Percentiles rank a stretch among this genome's conserved stretches.
Conservation (phyloP, 1,140 invertebrate genomes). For the Drosophila funebris region DNA sequence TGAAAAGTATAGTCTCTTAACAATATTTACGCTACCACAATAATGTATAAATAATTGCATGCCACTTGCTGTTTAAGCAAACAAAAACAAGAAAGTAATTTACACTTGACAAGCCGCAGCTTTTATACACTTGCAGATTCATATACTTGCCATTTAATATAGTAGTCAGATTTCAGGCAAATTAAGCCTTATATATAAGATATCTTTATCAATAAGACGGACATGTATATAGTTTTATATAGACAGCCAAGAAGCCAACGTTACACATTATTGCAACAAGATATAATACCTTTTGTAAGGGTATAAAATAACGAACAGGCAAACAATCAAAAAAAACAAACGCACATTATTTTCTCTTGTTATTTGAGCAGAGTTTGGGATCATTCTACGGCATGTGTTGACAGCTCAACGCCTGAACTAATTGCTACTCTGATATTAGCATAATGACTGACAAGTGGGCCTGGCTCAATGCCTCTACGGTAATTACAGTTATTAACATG, state of each 20-base stretch:
- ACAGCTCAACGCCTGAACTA: slow-evolving; percentile 56
- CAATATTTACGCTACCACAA: slow-evolving; percentile 60
- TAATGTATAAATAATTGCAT: slow-evolving; percentile 77
- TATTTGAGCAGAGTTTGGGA: slow-evolving; percentile 1
- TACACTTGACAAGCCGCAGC: too few species aligned
- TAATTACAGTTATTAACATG: slow-evolving; percentile 27
- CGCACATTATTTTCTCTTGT: slow-evolving; percentile 16
- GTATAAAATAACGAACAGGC: background rate
- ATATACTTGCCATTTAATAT: too few species aligned
- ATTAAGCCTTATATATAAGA: too few species aligned
- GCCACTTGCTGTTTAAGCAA: slow-evolving; percentile 62
- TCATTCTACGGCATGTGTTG: slow-evolving; percentile 30
- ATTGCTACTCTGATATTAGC: slow-evolving; percentile 53
- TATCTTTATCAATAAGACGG: too few species aligned
- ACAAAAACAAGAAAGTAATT: too few species aligned
- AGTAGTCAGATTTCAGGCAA: too few species aligned
- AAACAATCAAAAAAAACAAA: slow-evolving; percentile 1
- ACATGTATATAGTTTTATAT: too few species aligned
- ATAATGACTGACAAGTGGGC: slow-evolving; percentile 52
- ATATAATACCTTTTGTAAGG: too few species aligned
- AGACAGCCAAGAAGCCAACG: too few species aligned
- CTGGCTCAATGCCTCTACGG: background rate
- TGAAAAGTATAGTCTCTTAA: slow-evolving; percentile 40
- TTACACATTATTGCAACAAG: too few species aligned
- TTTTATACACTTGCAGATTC: too few species aligned